Percentiles rank a stretch among this genome's conserved stretches.
Conservation (phyloP, 2,797 vertebrate genomes). For the Clamator glandarius region DNA sequence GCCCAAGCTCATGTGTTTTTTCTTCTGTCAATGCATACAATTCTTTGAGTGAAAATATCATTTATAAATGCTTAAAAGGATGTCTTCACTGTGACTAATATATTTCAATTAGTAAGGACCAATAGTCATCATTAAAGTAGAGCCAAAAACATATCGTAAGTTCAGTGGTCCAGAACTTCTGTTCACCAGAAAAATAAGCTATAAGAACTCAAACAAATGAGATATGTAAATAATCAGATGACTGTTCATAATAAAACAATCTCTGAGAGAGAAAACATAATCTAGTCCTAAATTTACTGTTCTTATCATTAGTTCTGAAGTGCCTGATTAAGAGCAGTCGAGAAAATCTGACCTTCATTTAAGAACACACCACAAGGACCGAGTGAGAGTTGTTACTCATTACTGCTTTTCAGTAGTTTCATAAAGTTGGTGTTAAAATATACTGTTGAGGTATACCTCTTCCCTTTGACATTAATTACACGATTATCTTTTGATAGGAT, state of each 20-base stretch:
- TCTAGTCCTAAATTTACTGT: background rate
- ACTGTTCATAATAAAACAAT: background rate
- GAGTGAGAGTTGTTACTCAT: background rate
- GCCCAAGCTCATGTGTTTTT: background rate
- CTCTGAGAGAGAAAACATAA: background rate
- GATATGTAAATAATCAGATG: background rate
- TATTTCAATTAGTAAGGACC: background rate
- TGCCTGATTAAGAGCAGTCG: background rate
- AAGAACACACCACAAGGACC: background rate
- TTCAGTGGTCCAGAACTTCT: background rate
- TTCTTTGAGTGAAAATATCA: background rate
- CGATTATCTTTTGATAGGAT: background rate
- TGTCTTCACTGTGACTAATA: background rate
- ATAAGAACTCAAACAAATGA: background rate
- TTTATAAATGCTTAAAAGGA: background rate
- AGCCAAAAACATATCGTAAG: background rate
- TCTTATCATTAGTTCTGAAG: background rate
- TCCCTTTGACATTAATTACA: background rate
- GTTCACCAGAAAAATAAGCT: background rate
- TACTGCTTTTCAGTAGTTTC: background rate
- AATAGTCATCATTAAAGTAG: background rate
- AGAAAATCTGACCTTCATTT: background rate
- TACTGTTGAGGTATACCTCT: background rate
- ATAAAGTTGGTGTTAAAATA: background rate
- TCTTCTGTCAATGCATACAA: background rate